Evolutionary conservation across 2,797 vertebrate genomes (phyloP), one percentile per base, ranked within the genome.

Genomic region (Apodemus agrarius): DNA sequence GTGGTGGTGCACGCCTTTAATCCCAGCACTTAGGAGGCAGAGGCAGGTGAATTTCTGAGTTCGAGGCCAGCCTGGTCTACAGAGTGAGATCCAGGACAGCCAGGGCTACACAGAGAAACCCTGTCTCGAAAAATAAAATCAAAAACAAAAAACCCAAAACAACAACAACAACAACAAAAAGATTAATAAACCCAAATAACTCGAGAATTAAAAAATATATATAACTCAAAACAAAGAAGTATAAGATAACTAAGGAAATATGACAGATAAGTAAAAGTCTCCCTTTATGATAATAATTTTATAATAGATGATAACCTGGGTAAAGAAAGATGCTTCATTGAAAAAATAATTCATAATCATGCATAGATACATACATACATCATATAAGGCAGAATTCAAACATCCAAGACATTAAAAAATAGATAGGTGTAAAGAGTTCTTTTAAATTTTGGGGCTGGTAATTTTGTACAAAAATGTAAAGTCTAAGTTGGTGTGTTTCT

Each of bases 181-280:
- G n/a, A n/a, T n/a, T 21, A 24, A 76, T 21, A 89, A 94, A 90
- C 13, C 43, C 24, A 90, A 84, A 89, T 22, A 82, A 82, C 8
- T 86, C 16, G 17, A 76, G 57, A 67, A 94, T 34, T 89, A 7
- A n/a, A 72, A 52, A 59, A 31, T 65, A 74, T 10, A 1, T 49
- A 9, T 61, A 49, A 91, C 78, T 93, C 24, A 89, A 85, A 89
- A 61, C n/a, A 89, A 13, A 46, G 61, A 93, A 94, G 26, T 85
- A 67, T 43, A 80, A 86, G 37, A 22, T 43, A 95, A 90, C 3
- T 75, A 46, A n/a, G 80, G 61, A 92, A 92, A 83, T 59, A n/a
- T 52, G 6, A 95, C 22, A 92, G 37, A 86, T 7, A 67, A 83
- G 21, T 49, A 92, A 96, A 87, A 4, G 52, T 22, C 11, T 34